Base-by-base conservation (phyloP, 2,797 vertebrate species). In the Prionace glauca region DNA sequence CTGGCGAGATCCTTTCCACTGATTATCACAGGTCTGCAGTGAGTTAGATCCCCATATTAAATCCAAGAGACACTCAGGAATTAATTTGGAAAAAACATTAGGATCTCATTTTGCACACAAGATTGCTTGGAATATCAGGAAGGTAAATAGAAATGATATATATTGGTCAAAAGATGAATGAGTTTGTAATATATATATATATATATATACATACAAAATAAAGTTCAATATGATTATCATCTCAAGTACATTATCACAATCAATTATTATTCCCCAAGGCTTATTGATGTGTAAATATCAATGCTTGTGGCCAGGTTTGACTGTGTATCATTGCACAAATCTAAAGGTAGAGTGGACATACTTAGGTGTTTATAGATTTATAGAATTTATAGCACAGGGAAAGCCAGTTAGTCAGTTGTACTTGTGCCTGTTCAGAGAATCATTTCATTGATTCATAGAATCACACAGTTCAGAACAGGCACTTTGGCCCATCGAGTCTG, bases 171-270 rank as follows among this genome's bases (percentile, higher is more conserved):
- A 77, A 32, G 2, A 24, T 77, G 7, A 74, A 56, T 74, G 74
- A 20, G n/a, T 77, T 95, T 50, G 71, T 74, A 56, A 77, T n/a
- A 45, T 72, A 67, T 72, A 50, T n/a, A n/a, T n/a, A n/a, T n/a
- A n/a, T n/a, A n/a, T 74, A 56, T 72, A 50, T 71, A 45, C 45
- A 56, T 32, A 72, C 71, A 77, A 16, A 95, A 74, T 94, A 94
- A 95, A 95, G 29, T 95, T 77, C 45, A 95, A 77, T 56, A 29
- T 77, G 16, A 77, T 74, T 77, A 94, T 94, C 45, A 95, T 69
- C 90, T 92, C 62, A 41, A 20, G 24, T 67, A 69, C 8, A 41
- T 41, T 1, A 36, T 36, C 5, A 1, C 79, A 84, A 84, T 67
- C 7, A 36, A 10, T 92, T 92, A 65, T 36, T 36, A n/a, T 36